Base-by-base conservation (phyloP, 2,113 vertebrate species). In the Hoplias malabaricus region DNA sequence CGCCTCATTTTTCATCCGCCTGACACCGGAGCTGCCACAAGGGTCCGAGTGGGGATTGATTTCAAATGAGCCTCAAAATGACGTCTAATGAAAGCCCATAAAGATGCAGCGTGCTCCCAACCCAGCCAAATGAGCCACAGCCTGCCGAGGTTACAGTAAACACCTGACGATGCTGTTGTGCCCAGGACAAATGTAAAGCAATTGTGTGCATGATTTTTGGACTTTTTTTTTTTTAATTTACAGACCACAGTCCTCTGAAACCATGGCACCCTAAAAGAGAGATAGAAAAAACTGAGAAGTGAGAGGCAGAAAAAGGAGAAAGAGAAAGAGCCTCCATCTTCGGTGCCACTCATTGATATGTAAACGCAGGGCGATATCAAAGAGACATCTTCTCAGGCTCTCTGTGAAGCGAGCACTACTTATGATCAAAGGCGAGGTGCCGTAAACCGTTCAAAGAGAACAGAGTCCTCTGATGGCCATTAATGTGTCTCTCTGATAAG, bases 1-100 rank as follows among this genome's bases (percentile, higher is more conserved):
- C 90, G 84, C 91, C 91, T 94, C 88, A 93, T 93, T 93, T 94
- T 93, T 94, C 92, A 94, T 92, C 91, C 89, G 92, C 91, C 92
- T 92, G 92, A 95, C 93, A 94, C 88, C 82, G 89, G 66, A 85
- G 89, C 90, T 79, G 89, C 86, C 88, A 82, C 71, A 82, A 90
- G 83, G 82, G 92, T 90, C 63, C 38, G 71, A 89, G 88, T 90
- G 92, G 91, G 92, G 88, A 91, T 91, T 91, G 87, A 92, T 93
- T 94, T 93, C 71, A 91, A 83, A 91, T 89, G 90, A 87, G 84
- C 71, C 83, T 80, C 79, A 89, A 91, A 92, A 89, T 87, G 90
- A 87, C 73, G 82, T 86, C 79, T 90, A 90, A 86, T 89, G 84
- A 92, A 92, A 93, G 89, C 62, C 83, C 75, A 80, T 82, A 82